These are phyloP conservation scores for Lasioglossum zephyrum DNA, from an alignment of 2,888 invertebrate genomes.

Conservation along the genomic window DNA sequence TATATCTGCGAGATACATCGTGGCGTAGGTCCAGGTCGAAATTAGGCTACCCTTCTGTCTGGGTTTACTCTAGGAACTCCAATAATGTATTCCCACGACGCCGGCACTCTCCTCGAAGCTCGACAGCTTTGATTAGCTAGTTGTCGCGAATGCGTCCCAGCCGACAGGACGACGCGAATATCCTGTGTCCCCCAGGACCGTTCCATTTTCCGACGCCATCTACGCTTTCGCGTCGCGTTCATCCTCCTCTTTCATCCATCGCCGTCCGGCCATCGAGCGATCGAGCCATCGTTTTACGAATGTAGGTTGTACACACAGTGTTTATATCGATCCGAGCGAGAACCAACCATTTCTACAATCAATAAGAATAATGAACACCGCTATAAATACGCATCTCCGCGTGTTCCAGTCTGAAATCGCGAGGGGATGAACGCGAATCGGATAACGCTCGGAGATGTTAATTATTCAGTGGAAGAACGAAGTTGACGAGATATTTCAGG, in stretches of 20 bases:
- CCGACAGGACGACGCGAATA: neutral
- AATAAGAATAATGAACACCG: conserved; percentile 34
- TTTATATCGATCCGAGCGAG: conserved; percentile 55
- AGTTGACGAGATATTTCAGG: neutral
- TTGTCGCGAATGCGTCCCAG: neutral
- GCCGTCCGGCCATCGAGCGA: neutral
- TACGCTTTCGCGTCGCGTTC: neutral
- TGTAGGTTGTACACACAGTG: conserved; percentile 59
- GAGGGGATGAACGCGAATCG: no score
- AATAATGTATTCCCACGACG: neutral
- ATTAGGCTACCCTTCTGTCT: neutral
- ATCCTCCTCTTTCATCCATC: neutral
- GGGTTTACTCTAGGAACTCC: neutral
- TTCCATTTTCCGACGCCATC: neutral
- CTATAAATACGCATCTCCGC: neutral
- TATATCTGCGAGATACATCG: neutral
- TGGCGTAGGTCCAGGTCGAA: neutral
- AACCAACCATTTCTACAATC: conserved; percentile 49
- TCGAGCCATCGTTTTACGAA: conserved; percentile 28
- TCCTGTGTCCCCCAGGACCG: neutral
- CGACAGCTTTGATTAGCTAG: neutral
- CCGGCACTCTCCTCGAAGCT: neutral
- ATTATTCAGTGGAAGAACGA: neutral
- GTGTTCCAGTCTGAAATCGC: neutral
- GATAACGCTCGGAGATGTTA: neutral